Evolutionary conservation across 2,113 vertebrate species (phyloP).

Genomic region (Nothocercus nigrocapillus): DNA sequence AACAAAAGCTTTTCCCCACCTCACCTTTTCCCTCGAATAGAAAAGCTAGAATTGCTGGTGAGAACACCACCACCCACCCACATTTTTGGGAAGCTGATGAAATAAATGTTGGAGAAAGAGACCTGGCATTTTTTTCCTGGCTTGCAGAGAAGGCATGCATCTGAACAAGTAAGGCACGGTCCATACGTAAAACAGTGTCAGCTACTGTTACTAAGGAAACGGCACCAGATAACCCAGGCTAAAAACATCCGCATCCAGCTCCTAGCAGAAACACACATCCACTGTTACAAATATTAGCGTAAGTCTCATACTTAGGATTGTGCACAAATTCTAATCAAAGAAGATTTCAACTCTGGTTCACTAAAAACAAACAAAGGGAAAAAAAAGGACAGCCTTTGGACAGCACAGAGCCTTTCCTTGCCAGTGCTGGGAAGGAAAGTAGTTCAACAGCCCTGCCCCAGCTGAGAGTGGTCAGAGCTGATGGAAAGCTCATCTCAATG

Average conservation of each 20-base stretch:
- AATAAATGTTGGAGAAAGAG: background rate
- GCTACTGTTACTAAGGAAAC: constrained; percentile 44
- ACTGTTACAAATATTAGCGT: background rate
- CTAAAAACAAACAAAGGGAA: background rate
- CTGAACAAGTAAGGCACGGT: background rate
- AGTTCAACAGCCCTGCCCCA: background rate
- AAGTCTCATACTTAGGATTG: background rate
- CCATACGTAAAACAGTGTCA: background rate
- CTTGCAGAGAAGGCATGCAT: background rate
- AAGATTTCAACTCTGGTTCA: background rate
- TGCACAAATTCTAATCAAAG: background rate
- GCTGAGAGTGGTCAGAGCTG: background rate
- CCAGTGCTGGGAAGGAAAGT: background rate
- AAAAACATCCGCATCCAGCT: background rate
- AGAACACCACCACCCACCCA: accelerated
- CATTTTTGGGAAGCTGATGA: accelerated
- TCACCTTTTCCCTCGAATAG: background rate
- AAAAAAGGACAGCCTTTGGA: background rate
- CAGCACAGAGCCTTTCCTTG: background rate
- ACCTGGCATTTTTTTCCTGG: accelerated
- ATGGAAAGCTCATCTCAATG: background rate
- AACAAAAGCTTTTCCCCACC: background rate
- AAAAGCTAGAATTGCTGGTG: accelerated
- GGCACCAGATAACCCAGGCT: background rate
- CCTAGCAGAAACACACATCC: background rate